Evolutionary conservation across 2,113 vertebrate species (phyloP), one percentile per base, ranked within the genome.

Genomic region (Psittacara wagleri): DNA sequence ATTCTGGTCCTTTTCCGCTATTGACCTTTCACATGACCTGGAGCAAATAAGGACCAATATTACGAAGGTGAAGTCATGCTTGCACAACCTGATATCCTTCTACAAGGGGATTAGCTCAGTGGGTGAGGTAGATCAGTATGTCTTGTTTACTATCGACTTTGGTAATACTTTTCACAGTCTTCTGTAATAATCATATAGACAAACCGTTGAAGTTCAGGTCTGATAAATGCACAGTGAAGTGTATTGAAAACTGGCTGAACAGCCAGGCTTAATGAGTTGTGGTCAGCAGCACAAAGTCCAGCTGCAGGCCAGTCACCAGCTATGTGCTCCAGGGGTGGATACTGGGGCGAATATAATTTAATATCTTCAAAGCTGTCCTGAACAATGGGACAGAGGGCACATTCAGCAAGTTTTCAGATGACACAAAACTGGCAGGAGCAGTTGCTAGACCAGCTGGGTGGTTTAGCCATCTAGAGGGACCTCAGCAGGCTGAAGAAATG

Each of bases 321-420:
- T 49, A 3, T 20, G 14, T 61, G 39, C 7, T 31, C 19, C 4
- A 4, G 0, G 1, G 14, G 15, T 41, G 18, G 9, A 17, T 78
- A 28, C 25, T 24, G 17, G 25, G 25, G 28, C 11, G 9, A 63
- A 16, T 13, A 59, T 1, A 63, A 6, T 37, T 59, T 74, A 28
- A 12, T 31, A 70, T 33, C 33, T 31, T 33, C 27, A 23, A 64
- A 2, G 57, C 41, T 37, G 16, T 43, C 37, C 22, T 41, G 28
- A 35, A 67, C 5, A 2, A 41, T 16, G 33, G 15, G 11, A 16
- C 28, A 73, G 31, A 22, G 57, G 33, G 33, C 33, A 23, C 22
- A 24, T 59, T 35, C 22, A n/a, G 57, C 57, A 59, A 35, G 57
- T 35, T 35, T 59, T 35, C 57, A 35, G 57, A 59, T 16, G 19